phyloP scores from a whole-genome alignment of 2,888 invertebrate species.

The Drosophila subsilvestris region DNA sequence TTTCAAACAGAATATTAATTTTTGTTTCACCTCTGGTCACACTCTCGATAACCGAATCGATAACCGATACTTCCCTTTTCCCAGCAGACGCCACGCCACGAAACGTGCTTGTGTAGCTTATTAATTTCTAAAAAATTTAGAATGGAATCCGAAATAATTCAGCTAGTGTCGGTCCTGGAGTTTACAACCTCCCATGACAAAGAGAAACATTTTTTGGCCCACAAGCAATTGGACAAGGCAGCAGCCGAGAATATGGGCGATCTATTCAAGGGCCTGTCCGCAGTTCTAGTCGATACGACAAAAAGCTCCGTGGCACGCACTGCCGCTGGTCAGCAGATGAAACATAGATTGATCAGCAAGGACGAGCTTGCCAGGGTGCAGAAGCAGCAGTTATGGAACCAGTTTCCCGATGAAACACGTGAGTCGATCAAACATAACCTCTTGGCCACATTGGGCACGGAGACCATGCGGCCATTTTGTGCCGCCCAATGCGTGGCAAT shows the following conservation, averaged over 20 bases:
- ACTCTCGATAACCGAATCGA: too few relatives aligned
- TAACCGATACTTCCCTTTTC: too few relatives aligned
- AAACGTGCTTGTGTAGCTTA: too few relatives aligned
- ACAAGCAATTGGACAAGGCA: slow-evolving; percentile 96
- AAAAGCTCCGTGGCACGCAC: slow-evolving; percentile 97
- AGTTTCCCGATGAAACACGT: slow-evolving; percentile 93
- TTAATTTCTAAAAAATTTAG: too few relatives aligned
- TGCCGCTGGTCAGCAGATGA: slow-evolving; percentile 99
- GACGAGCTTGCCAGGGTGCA: slow-evolving; percentile 91
- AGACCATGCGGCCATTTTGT: slow-evolving; percentile 96
- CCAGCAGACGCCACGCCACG: too few relatives aligned
- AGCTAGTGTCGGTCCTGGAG: too few relatives aligned
- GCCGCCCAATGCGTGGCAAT: slow-evolving; percentile 99
- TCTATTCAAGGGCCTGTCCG: slow-evolving; percentile 96
- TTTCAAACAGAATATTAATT: too few relatives aligned
- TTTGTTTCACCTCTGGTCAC: too few relatives aligned
- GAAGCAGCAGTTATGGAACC: slow-evolving; percentile 97
- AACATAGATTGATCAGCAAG: slow-evolving; percentile 98
- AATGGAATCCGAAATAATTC: too few relatives aligned
- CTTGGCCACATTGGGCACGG: slow-evolving; percentile 96
- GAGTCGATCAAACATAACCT: slow-evolving; percentile 97
- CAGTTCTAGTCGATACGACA: slow-evolving; percentile 94
- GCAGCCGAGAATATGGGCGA: slow-evolving; percentile 95
- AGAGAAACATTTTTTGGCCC: slow-evolving; percentile 83
- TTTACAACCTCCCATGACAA: too few relatives aligned